Percentiles rank a stretch among this genome's conserved stretches.
These are phyloP conservation scores for Lasioglossum villosulum DNA, from an alignment of 2,888 invertebrate species.

Conservation along the genomic window DNA sequence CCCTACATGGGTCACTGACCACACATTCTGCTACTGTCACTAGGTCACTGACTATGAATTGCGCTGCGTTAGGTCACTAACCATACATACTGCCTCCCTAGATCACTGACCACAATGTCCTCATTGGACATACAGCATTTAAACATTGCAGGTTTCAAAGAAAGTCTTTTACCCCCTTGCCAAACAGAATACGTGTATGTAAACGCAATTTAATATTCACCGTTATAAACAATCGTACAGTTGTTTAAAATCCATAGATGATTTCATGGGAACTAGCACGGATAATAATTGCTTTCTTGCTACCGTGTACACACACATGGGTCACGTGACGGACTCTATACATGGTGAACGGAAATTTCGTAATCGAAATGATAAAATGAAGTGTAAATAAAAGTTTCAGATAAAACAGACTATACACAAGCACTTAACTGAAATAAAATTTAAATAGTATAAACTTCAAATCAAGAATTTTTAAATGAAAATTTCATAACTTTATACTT, in stretches of 20 bases:
- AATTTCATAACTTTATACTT: not conserved
- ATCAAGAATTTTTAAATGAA: not conserved
- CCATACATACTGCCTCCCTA: not conserved
- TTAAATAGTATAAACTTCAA: not conserved
- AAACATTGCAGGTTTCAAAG: not conserved
- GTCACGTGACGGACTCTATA: constrained; percentile 51
- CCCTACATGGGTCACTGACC: not conserved
- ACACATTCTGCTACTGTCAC: not conserved
- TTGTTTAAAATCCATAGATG: not conserved
- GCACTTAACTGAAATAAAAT: not conserved
- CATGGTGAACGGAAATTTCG: constrained; percentile 42
- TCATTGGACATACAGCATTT: not conserved
- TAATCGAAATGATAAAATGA: not conserved
- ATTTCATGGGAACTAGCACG: not conserved
- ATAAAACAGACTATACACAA: not conserved
- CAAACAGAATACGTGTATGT: not conserved
- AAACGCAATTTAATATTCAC: not conserved
- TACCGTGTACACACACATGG: constrained; percentile 48
- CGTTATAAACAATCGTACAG: not conserved
- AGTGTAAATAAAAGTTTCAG: not conserved
- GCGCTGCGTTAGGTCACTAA: not conserved
- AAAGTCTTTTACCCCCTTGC: not conserved
- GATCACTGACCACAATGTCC: not conserved
- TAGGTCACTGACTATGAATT: not conserved
- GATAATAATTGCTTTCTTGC: not conserved